A percentile compares a stretch with the other conserved stretches of the same genome.
Conservation (phyloP, 2,888 invertebrate genomes). For the Zelleria hepariella region DNA sequence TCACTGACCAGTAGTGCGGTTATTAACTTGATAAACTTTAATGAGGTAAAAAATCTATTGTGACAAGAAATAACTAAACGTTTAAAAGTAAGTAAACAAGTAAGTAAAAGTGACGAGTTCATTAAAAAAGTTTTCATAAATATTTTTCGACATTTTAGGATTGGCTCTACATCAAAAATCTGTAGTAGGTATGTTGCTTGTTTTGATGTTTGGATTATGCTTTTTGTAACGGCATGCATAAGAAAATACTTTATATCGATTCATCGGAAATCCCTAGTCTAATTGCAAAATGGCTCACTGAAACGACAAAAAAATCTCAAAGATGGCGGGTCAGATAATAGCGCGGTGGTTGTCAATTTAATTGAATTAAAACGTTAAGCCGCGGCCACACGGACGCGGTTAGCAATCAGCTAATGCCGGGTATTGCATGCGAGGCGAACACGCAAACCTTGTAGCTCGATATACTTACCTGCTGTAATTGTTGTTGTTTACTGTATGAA, state of each 20-base stretch:
- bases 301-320: slow-evolving; percentile 18
- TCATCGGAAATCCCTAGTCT: background rate
- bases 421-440: slow-evolving; percentile 54
- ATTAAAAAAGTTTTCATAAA: no score
- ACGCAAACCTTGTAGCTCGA: slow-evolving; percentile 40
- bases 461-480: background rate
- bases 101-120: no score
- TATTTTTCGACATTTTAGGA: no score
- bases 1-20: background rate
- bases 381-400: slow-evolving; percentile 41
- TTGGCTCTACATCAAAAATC: no score
- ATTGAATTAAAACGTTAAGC: slow-evolving; percentile 70
- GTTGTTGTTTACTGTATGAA: no score
- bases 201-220: background rate
- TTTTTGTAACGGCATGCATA: no score
- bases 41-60: no score
- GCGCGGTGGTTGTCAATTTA: slow-evolving; percentile 56
- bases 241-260: no score
- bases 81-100: no score
- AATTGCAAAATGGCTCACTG: background rate
- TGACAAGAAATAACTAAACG: background rate
- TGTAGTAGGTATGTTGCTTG: no score
- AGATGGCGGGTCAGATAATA: slow-evolving; percentile 59
- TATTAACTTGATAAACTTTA: background rate
- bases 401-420: slow-evolving; percentile 64